Percentiles rank a stretch among this genome's conserved stretches.
Evolutionary conservation across 2,888 invertebrate species (phyloP).

Genomic region (Mimas tiliae): DNA sequence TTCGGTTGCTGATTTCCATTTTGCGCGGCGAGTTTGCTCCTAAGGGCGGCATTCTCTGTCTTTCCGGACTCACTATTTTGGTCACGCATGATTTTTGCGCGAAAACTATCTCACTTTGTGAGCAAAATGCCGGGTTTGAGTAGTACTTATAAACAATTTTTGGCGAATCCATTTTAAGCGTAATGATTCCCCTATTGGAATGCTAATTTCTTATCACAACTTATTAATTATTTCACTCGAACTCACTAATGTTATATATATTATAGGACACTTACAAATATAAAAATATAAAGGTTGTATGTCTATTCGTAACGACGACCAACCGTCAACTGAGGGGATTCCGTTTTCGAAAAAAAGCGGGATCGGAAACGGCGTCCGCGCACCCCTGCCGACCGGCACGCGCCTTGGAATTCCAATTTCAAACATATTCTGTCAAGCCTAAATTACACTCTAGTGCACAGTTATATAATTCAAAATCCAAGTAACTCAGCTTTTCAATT

Average conservation of each 20-base stretch:
- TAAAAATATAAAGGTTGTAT: constrained; percentile 35
- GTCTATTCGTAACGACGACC: constrained; percentile 57
- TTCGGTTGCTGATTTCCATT: constrained; percentile 65
- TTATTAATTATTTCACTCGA: not conserved
- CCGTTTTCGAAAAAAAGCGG: constrained; percentile 64
- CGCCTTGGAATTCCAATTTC: constrained; percentile 51
- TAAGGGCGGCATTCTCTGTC: constrained; percentile 69
- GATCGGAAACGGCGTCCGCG: constrained; percentile 75
- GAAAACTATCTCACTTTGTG: constrained; percentile 88
- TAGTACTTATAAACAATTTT: constrained; percentile 87
- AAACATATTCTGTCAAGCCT: not conserved
- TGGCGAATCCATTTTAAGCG: constrained; percentile 76
- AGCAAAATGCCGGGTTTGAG: constrained; percentile 92
- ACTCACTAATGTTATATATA: not conserved
- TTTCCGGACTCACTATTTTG: constrained; percentile 61
- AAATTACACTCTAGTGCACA: not conserved
- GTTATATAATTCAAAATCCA: not conserved
- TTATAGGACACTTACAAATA: not conserved
- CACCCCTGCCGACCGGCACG: constrained; percentile 76
- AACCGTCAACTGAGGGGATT: constrained; percentile 70
- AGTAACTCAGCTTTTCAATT: not conserved
- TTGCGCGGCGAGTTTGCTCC: constrained; percentile 80
- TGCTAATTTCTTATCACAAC: not conserved
- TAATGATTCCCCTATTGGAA: constrained; percentile 50
- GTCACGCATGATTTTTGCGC: constrained; percentile 71